Evolutionary conservation across 1,140 invertebrate species (phyloP), one percentile per base, ranked within the genome.

Genomic region (Cheumatopsyche charites): DNA sequence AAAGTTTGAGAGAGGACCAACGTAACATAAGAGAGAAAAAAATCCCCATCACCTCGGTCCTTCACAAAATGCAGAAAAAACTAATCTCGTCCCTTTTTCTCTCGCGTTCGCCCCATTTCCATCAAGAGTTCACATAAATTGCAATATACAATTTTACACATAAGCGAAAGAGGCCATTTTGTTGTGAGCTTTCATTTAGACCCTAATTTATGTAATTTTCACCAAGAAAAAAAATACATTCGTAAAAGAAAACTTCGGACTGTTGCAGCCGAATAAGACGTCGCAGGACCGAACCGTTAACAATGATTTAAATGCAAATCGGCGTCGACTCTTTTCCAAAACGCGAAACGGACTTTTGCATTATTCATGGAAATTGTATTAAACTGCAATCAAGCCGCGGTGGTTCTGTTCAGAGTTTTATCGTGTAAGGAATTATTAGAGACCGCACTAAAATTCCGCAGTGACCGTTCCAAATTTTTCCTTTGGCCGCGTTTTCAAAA

Each of bases 111-210:
- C 23, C 23, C 62, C 19, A 29, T 63, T 15, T 26, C 21, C 63
- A 66, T 66, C 62, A 65, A 17, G 42, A 65, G 41, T 45, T 45
- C 63, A 49, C 63, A 66, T 66, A 66, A 66, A 66, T 66, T 66
- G 47, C 43, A 66, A 66, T 66, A 66, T 66, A 66, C 25, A 66
- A 42, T 65, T 65, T 65, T 65, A 42, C 26, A 45, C 41, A 65
- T 42, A 65, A 65, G 41, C 13, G 29, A 36, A 58, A 4, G 23
- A 36, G 29, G 3, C 9, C 29, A 36, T 36, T 36, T 36, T 36
- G 12, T 62, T n/a, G 58, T 29, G 58, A 62, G 1, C 19, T 52
- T 52, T 52, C 47, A 52, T 52, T 52, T 52, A 17, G 47, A 2
- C n/a, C n/a, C 15, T 52, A 52, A 52, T 52, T 52, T 52, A 52